Conservation (phyloP, 2,888 invertebrate genomes). For the Amaurobius ferox region DNA sequence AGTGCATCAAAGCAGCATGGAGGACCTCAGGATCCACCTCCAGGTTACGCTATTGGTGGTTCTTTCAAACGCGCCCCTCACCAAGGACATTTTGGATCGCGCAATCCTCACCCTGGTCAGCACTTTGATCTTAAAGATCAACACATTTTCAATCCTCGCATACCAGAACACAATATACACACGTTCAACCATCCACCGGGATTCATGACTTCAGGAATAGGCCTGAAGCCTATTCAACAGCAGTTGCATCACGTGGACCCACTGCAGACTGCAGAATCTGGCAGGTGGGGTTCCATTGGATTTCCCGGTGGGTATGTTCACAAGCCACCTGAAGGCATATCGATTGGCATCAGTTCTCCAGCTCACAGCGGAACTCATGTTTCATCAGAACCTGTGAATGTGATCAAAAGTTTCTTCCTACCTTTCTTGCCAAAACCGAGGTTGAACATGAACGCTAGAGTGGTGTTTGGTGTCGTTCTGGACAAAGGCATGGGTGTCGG, state of each 20-base stretch:
- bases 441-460: conserved; percentile 74
- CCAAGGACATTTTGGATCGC: conserved; percentile 8
- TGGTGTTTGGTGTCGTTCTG: conserved; percentile 74
- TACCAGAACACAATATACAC: conserved; percentile 15
- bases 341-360: conserved; percentile 49
- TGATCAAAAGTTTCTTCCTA: conserved; percentile 74
- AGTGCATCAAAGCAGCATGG: conserved; percentile 30
- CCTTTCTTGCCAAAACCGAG: conserved; percentile 74
- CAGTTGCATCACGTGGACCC: conserved; percentile 50
- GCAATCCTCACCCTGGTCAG: conserved; percentile 37
- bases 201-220: conserved; percentile 20
- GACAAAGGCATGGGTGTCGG: conserved; percentile 73
- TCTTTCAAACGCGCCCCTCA: conserved; percentile 51
- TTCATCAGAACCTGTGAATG: conserved; percentile 73
- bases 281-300: conserved; percentile 59
- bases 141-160: conserved; percentile 40
- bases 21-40: conserved; percentile 18
- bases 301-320: conserved; percentile 26
- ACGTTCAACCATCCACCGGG: conserved; percentile 14
- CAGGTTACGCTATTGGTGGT: conserved; percentile 7
- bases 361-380: conserved; percentile 72
- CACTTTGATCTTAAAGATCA: conserved; percentile 32
- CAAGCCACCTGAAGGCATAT: conserved; percentile 67
- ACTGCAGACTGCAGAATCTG: conserved; percentile 49
- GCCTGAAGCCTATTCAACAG: conserved; percentile 61